Evolutionary conservation across 2,888 invertebrate species (phyloP), one percentile per base, ranked within the genome.

Genomic region (Penaeus monodon): DNA sequence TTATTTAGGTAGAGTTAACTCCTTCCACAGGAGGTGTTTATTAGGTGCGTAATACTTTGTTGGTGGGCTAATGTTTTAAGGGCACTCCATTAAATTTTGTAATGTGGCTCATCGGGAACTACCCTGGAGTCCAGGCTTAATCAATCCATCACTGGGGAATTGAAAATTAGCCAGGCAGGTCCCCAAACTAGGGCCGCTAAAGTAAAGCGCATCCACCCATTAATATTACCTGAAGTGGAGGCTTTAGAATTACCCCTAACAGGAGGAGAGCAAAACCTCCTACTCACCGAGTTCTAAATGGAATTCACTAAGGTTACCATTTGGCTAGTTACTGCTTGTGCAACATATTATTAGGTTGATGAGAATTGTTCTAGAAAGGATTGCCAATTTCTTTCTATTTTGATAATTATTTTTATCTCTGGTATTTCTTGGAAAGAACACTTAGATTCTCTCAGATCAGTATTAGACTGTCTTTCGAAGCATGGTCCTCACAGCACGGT

Each of bases 271-370:
- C 74, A 29, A 82, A 14, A 20, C 57, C 82, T 38, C 24, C 81
- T 20, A 85, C 80, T 20, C 74, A 73, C 10, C 57, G 24, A n/a
- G 80, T 80, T 6, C 57, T 85, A n/a, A 2, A 80, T 85, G 80
- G 81, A 85, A 63, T 85, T 80, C 38, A 17, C 33, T n/a, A n/a
- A 57, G 80, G 14, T 33, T 85, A 2, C 84, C 78, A 22, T 78
- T 84, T 44, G 84, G 77, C 10, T 66, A 1, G 78, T 77, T 0
- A 77, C n/a, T 27, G 38, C 38, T 38, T 38, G 38, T 38, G 38
- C 38, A 6, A 38, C 38, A 6, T 38, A 38, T n/a, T 6, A 38
- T 38, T 38, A 2, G 38, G 2, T 6, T 86, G 49, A 38, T 38
- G 38, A n/a, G n/a, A n/a, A n/a, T n/a, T n/a, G n/a, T n/a, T n/a